Evolutionary conservation across 1,140 invertebrate genomes (phyloP), one percentile per base, ranked within the genome.

Genomic region (Bursaphelenchus mucronatus): DNA sequence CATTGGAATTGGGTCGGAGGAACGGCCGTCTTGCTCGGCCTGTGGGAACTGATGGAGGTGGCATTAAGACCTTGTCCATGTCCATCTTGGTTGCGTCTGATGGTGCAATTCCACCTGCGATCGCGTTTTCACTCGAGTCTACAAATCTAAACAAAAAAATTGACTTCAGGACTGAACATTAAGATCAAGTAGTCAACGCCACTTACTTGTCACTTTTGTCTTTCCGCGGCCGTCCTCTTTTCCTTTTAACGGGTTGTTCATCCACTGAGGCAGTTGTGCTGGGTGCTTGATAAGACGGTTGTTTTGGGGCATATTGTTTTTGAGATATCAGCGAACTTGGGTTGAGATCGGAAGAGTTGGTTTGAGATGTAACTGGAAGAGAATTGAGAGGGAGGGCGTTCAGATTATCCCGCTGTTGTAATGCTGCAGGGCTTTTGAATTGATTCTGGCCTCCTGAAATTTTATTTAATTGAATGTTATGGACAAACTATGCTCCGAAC

Each of bases 151-250:
- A 55, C 7, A 1, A 55, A 44, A n/a, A 21, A n/a, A n/a, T 49
- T 6, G 47, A n/a, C 17, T 49, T 17, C 47, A 17, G 6, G 17
- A 49, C 17, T 49, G 1, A 4, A 17, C 13, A 6, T 49, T 49
- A n/a, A 49, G 10, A n/a, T 6, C 13, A 49, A 49, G 47, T 49
- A 6, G 6, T 6, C 13, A 3, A 49, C 10, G 52, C 13, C 13
- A 65, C 64, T 66, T 59, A 66, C 64, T 68, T 66, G 64, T 66
- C 64, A 54, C 68, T 66, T 15, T 40, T 43, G 6, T 66, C 64
- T 53, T 66, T 66, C 44, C 64, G 19, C 45, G 64, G 64, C 11
- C 64, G 44, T 9, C 64, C 64, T 6, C 64, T 40, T 43, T 66
- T 66, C 13, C 65, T 39, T 41, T 66, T 69, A 13, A 41, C n/a